A percentile compares a stretch with the other conserved stretches of the same genome.
Evolutionary conservation across 2,797 vertebrate genomes (phyloP).

Genomic region (Chloroceryle amazona): DNA sequence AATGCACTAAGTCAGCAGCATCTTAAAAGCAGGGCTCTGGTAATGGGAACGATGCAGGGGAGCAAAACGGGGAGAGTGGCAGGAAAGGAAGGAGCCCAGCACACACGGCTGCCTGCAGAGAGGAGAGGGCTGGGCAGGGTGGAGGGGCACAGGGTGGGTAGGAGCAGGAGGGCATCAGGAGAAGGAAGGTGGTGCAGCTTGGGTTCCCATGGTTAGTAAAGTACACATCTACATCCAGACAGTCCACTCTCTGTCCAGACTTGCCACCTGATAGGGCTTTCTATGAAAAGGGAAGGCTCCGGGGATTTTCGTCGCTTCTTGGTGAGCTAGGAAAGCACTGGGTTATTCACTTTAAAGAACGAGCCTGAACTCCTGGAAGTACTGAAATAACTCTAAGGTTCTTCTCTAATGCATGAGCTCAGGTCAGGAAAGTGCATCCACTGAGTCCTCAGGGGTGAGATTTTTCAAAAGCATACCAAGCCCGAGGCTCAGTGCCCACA

Average conservation of each 20-base stretch:
- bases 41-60: not conserved
- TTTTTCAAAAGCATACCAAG: conserved; percentile 45
- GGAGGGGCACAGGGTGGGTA: not conserved
- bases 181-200: not conserved
- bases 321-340: not conserved
- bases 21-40: not conserved
- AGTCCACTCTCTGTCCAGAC: not conserved
- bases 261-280: not conserved
- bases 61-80: not conserved
- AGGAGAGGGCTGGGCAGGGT: not conserved
- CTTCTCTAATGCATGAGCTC: conserved; percentile 27
- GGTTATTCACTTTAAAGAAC: conserved; percentile 9
- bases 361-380: conserved; percentile 23
- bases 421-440: conserved; percentile 50
- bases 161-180: not conserved
- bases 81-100: not conserved
- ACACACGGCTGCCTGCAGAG: not conserved
- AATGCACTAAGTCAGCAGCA: conserved; percentile 2
- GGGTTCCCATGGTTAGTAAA: not conserved
- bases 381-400: conserved; percentile 38
- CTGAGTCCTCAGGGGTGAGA: conserved; percentile 10
- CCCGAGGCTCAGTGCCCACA: not conserved
- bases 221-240: not conserved
- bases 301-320: not conserved
- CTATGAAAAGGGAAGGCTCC: not conserved